Conservation (phyloP, 2,113 vertebrate genomes). For the Pygoscelis adeliae region DNA sequence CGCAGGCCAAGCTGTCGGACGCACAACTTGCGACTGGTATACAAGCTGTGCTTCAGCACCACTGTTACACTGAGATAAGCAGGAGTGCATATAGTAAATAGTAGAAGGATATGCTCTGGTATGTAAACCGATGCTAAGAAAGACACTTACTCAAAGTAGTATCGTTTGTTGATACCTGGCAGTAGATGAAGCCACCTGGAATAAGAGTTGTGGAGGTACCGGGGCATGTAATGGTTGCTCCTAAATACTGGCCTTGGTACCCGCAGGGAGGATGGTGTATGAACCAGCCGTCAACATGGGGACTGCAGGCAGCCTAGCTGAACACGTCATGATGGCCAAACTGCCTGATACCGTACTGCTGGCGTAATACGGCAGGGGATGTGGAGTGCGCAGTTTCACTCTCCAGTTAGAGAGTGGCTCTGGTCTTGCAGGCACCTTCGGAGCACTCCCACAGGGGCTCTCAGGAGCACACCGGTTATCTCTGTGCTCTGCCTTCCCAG, state of each 20-base stretch:
- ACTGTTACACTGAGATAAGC: background rate
- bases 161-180: background rate
- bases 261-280: rapidly evolving
- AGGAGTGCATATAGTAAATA: background rate
- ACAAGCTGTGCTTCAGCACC: background rate
- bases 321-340: rapidly evolving
- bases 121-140: background rate
- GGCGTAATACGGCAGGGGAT: background rate
- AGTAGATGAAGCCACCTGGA: background rate
- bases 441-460: background rate
- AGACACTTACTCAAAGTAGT: background rate
- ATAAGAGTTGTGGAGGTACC: background rate
- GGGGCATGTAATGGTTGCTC: background rate
- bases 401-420: background rate
- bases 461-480: background rate
- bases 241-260: background rate
- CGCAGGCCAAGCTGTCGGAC: background rate
- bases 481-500: background rate
- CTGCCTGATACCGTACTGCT: rapidly evolving
- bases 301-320: background rate
- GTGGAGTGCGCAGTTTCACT: background rate
- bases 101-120: background rate
- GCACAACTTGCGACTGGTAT: background rate
- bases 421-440: background rate
- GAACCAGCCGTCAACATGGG: rapidly evolving